These are phyloP conservation scores for Pangasius larnaudii DNA, from an alignment of 2,797 vertebrate genomes.

Conservation along the genomic window DNA sequence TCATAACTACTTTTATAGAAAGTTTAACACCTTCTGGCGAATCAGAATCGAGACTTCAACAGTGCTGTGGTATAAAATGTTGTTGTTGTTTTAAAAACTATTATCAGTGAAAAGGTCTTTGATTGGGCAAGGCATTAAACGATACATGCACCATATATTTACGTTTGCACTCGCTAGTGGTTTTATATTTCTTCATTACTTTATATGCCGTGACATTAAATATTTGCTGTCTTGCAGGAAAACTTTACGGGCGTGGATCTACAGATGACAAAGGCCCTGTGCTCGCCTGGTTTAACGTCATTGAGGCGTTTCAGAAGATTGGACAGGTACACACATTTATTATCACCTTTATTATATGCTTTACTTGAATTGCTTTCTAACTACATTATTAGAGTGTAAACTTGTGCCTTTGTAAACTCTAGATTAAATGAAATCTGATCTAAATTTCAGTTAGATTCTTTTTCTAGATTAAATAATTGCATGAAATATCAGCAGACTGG, in stretches of 20 bases:
- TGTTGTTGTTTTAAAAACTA: no score
- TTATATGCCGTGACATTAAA: neutral
- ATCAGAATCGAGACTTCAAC: neutral
- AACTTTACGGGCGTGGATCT: slow-evolving; percentile 91
- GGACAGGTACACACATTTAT: slow-evolving; percentile 76
- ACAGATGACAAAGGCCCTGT: slow-evolving; percentile 98
- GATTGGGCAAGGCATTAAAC: neutral
- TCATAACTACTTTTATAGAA: neutral
- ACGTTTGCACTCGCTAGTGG: neutral
- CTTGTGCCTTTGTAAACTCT: neutral
- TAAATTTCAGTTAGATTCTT: neutral
- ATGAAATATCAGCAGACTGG: neutral
- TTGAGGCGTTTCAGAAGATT: slow-evolving; percentile 92
- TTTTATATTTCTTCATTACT: neutral
- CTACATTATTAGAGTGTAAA: slow-evolving; percentile 32
- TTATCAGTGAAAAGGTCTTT: neutral
- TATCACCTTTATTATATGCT: neutral
- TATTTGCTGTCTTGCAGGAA: slow-evolving; percentile 74
- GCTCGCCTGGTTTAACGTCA: slow-evolving; percentile 92
- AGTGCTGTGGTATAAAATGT: neutral
- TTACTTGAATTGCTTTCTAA: neutral
- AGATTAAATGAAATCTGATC: no score
- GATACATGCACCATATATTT: neutral
- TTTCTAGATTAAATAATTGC: neutral
- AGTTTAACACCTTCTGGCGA: neutral